Base-by-base conservation (phyloP, 2,113 vertebrate species). In the Cepphus grylle region DNA sequence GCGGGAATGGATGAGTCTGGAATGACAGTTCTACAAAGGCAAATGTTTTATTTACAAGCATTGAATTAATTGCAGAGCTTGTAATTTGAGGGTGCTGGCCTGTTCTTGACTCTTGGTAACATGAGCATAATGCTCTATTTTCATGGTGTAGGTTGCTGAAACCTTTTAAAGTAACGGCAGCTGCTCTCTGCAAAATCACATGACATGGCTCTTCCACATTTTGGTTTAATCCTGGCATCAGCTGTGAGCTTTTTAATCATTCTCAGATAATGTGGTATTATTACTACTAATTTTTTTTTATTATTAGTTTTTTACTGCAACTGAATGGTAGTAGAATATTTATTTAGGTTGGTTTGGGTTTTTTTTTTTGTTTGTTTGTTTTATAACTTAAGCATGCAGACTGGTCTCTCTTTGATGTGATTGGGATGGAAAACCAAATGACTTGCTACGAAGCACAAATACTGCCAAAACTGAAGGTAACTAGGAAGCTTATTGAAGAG, bases 401-500 rank as follows among this genome's bases (percentile, higher is more conserved):
- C 81, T 77, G 98, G 74, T 99, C 98, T 59, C 90, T 98, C 53
- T 99, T 99, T 90, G 97, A 98, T 96, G 95, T 99, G 81, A 97
- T 98, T 43, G 98, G 97, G 55, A 97, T 99, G 49, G 99, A 99
- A 95, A 98, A 96, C 93, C 96, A 87, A 90, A 96, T 98, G 90
- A 98, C 98, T 36, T 98, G 94, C 29, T 98, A 98, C 3, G 94
- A 99, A 94, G 98, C 98, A 23, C 98, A 98, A 77, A 90, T 97
- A 7, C 86, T 99, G 23, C 97, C 98, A 65, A 98, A 98, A 96
- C 98, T 98, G 53, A 98, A 98, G 93, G 82, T 98, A 70, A 98
- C 98, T 2, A 97, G 98, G 90, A 98, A 99, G 40, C 96, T 99
- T n/a, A 98, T 99, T 76, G 99, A 99, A 93, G 99, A 99, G 62